Evolutionary conservation across 2,888 invertebrate genomes (phyloP).

Genomic region (Papilio elwesi): DNA sequence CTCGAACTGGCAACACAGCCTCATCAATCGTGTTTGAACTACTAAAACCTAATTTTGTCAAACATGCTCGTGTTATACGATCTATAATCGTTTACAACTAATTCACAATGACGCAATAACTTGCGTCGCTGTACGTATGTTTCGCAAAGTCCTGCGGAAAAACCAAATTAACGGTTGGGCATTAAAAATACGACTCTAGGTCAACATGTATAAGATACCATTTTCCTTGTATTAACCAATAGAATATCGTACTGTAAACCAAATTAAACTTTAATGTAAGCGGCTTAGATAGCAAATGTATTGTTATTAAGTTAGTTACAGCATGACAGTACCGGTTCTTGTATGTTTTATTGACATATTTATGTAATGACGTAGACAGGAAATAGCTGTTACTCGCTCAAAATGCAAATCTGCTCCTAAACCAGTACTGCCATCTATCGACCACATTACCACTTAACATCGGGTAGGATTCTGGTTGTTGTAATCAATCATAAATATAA

Average conservation of each 20-base stretch:
- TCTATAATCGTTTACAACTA: slow-evolving; percentile 19
- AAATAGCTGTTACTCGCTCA: neutral
- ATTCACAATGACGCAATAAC: slow-evolving; percentile 13
- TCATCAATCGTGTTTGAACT: neutral
- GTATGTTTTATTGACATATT: slow-evolving; percentile 24
- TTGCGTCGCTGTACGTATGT: slow-evolving; percentile 18
- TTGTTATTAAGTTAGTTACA: slow-evolving; percentile 19
- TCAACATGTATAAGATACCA: neutral
- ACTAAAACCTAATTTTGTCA: slow-evolving; percentile 13
- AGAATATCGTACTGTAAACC: neutral
- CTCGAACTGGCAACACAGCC: neutral
- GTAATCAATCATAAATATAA: too few relatives aligned
- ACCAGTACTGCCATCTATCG: too few relatives aligned
- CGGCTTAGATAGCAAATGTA: slow-evolving; percentile 1
- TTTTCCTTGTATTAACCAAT: slow-evolving; percentile 21
- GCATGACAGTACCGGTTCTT: slow-evolving; percentile 11
- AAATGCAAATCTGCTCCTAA: neutral
- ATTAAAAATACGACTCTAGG: slow-evolving; percentile 15
- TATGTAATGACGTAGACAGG: slow-evolving; percentile 13
- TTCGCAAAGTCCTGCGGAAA: slow-evolving; percentile 40
- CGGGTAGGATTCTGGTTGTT: too few relatives aligned
- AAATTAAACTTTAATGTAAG: neutral
- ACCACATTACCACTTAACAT: too few relatives aligned
- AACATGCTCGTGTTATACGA: neutral
- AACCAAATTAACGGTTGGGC: slow-evolving; percentile 27